Percentiles rank a stretch among this genome's conserved stretches.
Evolutionary conservation across 2,797 vertebrate species (phyloP).

Genomic region (Pseudotriccus pelzelni): DNA sequence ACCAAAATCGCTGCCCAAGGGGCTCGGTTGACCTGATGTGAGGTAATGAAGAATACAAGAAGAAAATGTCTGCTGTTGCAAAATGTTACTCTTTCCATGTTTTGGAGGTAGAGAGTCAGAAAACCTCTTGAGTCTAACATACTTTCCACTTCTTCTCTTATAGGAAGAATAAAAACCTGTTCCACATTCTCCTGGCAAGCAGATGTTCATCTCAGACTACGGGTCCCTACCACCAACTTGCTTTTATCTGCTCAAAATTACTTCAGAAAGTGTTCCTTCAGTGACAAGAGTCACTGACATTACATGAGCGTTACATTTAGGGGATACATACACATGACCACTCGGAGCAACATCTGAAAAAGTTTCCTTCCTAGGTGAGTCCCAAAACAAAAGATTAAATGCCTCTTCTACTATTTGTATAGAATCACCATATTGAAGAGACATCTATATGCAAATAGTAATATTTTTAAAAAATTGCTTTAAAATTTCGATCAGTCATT

Average conservation of each 20-base stretch:
- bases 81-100: neutral
- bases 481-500: neutral
- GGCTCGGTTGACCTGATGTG: neutral
- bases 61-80: neutral
- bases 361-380: neutral
- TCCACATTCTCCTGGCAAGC: neutral
- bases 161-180: neutral
- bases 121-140: neutral
- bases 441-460: neutral
- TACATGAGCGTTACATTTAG: neutral
- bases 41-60: neutral
- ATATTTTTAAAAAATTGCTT: neutral
- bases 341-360: neutral
- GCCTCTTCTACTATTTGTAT: neutral
- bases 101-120: neutral
- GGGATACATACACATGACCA: rapidly evolving
- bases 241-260: neutral
- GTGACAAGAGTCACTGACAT: neutral
- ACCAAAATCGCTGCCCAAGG: neutral
- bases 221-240: neutral
- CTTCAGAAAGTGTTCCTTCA: neutral
- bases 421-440: neutral
- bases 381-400: neutral
- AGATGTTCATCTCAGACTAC: neutral
- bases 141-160: neutral